Evolutionary conservation across 2,113 vertebrate genomes (phyloP).

Genomic region (Corvus cornix): DNA sequence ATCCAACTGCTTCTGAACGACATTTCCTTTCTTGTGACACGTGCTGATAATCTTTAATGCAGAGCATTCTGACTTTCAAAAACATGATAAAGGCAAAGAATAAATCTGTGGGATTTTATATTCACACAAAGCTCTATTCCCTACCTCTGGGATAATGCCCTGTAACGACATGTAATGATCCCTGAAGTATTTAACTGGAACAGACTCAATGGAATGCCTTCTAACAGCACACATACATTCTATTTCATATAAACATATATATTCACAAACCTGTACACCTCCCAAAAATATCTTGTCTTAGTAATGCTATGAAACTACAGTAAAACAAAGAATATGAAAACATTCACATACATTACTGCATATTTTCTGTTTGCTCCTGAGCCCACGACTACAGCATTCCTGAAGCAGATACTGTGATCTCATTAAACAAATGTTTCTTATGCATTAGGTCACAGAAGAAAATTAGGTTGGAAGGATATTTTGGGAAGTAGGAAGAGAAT

Average conservation of each 20-base stretch:
- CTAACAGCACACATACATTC: background rate
- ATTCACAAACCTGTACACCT: background rate
- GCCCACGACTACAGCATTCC: background rate
- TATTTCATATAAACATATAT: background rate
- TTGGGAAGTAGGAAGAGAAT: background rate
- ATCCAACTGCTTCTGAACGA: background rate
- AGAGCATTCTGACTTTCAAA: background rate
- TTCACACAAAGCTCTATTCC: background rate
- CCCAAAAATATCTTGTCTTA: background rate
- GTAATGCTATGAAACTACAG: background rate
- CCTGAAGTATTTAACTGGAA: background rate
- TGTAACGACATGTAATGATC: background rate
- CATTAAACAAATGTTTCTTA: background rate
- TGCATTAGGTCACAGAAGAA: background rate
- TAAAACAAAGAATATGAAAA: background rate
- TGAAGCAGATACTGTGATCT: background rate
- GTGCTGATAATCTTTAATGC: background rate
- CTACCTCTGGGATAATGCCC: background rate
- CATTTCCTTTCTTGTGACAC: background rate
- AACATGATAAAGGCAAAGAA: background rate
- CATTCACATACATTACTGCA: background rate
- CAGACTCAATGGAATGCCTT: background rate
- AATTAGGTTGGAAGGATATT: background rate
- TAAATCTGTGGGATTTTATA: background rate
- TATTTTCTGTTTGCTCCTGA: background rate